Base-by-base conservation (phyloP, 1,140 invertebrate species). In the Scaptodrosophila lebanonensis region DNA sequence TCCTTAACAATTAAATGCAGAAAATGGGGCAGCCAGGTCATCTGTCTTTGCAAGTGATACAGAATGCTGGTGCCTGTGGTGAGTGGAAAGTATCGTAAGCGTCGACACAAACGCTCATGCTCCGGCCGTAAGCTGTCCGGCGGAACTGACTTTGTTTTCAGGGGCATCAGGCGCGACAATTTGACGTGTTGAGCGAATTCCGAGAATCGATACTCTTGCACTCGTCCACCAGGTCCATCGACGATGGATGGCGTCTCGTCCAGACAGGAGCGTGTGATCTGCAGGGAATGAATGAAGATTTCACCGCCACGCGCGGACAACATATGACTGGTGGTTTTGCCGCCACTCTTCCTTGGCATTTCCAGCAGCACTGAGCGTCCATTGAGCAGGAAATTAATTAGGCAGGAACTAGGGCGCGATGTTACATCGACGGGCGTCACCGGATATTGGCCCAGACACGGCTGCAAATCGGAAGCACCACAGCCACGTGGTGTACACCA, bases 401-500 rank as follows among this genome's bases (percentile, higher is more conserved):
- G 88, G 88, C 97, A 99, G 0, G 97, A 95, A 0, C 97, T 98
- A 0, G 97, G 97, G 8, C 97, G 90, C 13, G 93, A 95, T 57
- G 97, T 98, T 0, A 99, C 96, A 88, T 99, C 97, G 0, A 98
- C 95, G 0, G 97, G 96, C 1, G 97, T 98, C 7, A 98, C 96
- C 56, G 97, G 89, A 86, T 94, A 94, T 85, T 97, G 93, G 0
- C 92, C 93, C 38, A 92, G 92, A 67, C 93, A 96, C 71, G 93
- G 94, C 86, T 92, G 95, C 86, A 90, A 91, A 86, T 92, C 94
- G 32, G 89, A 91, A 47, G 91, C 93, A 68, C 92, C 93, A 45
- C 93, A 92, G 25, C 93, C 94, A 27, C 96, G 90, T 0, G 97
- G 97, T 6, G 97, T 98, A 86, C 96, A 98, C 97, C 97, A 99